Evolutionary conservation across 2,888 invertebrate genomes (phyloP).

Genomic region (Drosophila recens): DNA sequence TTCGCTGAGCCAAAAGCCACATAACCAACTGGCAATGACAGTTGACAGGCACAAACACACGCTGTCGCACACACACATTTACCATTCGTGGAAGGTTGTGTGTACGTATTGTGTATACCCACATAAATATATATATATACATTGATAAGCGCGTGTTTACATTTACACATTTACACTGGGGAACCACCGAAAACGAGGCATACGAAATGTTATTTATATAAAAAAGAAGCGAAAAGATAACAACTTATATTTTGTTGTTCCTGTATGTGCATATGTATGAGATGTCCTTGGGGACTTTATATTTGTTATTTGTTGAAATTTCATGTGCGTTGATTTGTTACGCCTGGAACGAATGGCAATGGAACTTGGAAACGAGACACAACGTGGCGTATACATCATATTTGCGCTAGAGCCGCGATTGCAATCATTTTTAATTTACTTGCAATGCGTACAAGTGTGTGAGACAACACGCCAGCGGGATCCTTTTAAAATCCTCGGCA

Average conservation of each 20-base stretch:
- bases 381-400: constrained; percentile 44
- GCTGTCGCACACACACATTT: constrained; percentile 23
- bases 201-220: constrained; percentile 53
- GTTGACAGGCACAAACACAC: constrained; percentile 66
- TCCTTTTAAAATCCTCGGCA: constrained; percentile 44
- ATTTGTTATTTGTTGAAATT: constrained; percentile 57
- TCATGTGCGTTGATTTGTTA: constrained; percentile 70
- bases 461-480: constrained; percentile 23
- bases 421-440: constrained; percentile 74
- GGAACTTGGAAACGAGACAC: constrained; percentile 14
- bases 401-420: constrained; percentile 26
- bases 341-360: constrained; percentile 33
- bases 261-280: constrained; percentile 25
- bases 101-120: constrained; percentile 4
- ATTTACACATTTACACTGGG: constrained; percentile 74
- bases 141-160: constrained; percentile 76
- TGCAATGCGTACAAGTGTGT: constrained; percentile 36
- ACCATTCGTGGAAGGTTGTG: constrained; percentile 28
- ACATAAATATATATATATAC: constrained; percentile 27
- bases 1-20: constrained; percentile 70
- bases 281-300: constrained; percentile 51
- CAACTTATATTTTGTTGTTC: constrained; percentile 62
- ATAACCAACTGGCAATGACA: constrained; percentile 79
- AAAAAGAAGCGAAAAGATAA: constrained; percentile 59
- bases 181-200: constrained; percentile 61